These are phyloP conservation scores for Chalcosyrphus nemorum DNA, from an alignment of 2,888 invertebrate genomes.

Conservation along the genomic window DNA sequence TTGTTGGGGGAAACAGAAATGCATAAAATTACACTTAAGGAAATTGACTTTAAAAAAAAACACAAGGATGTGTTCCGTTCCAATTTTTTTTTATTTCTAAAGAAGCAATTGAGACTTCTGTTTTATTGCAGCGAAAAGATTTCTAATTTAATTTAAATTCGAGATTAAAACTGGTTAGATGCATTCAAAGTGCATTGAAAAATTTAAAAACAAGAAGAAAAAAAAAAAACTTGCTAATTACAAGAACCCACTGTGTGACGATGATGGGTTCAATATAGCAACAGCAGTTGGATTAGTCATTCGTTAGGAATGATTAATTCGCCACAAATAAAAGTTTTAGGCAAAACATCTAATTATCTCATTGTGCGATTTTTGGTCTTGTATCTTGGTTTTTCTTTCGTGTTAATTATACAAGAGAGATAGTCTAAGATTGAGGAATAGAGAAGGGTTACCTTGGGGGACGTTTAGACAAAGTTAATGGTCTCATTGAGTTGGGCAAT, in stretches of 20 bases:
- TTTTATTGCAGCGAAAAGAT: conserved; percentile 20
- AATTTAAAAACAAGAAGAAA: not conserved
- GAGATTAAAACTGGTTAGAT: conserved; percentile 12
- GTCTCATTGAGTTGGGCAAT: conserved; percentile 3
- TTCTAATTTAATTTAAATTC: conserved; percentile 43
- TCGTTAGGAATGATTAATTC: conserved; percentile 65
- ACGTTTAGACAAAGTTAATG: not conserved
- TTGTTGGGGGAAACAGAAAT: conserved; percentile 50
- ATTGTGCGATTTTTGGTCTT: conserved; percentile 27
- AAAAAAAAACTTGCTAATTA: too few relatives aligned
- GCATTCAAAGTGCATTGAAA: not conserved
- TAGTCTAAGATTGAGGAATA: not conserved
- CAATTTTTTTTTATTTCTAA: too few relatives aligned
- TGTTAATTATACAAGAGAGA: not conserved
- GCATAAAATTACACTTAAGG: conserved; percentile 72
- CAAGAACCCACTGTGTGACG: conserved; percentile 18
- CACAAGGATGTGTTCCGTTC: not conserved
- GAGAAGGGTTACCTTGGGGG: conserved; percentile 16
- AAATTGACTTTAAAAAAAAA: conserved; percentile 43
- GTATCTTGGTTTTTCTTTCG: conserved; percentile 32
- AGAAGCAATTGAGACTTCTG: conserved; percentile 45
- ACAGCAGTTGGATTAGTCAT: conserved; percentile 23
- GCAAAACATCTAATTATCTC: conserved; percentile 56
- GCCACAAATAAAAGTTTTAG: conserved; percentile 46
- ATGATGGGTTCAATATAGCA: not conserved